Percentiles rank a stretch among this genome's conserved stretches.
phyloP scores from a whole-genome alignment of 2,888 invertebrate genomes.

The Timema cristinae region DNA sequence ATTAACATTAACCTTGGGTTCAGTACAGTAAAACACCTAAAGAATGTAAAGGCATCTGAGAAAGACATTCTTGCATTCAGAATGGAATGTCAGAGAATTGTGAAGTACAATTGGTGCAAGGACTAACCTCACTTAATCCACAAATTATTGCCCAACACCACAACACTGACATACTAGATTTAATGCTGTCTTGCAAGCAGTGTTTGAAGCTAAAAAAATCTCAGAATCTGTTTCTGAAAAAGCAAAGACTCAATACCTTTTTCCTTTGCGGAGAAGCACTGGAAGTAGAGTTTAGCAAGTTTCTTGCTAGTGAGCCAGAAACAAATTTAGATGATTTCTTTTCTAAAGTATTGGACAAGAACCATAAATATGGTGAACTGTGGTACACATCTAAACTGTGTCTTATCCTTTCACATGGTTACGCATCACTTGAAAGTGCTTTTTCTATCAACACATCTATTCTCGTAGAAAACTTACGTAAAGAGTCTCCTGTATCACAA shows the following conservation, averaged over 20 bases:
- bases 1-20: not conserved
- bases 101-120: not conserved
- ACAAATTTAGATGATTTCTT: slow-evolving; percentile 9
- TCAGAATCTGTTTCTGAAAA: no score
- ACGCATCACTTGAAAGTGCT: not conserved
- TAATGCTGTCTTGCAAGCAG: no score
- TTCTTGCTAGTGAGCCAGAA: not conserved
- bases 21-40: not conserved
- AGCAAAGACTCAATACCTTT: no score
- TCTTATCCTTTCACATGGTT: slow-evolving; percentile 9
- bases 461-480: not conserved
- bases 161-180: no score
- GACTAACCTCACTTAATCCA: not conserved
- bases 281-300: no score
- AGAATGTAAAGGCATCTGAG: not conserved
- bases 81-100: slow-evolving; percentile 5
- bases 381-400: not conserved
- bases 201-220: no score
- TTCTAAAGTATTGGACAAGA: not conserved
- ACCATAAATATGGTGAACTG: slow-evolving; percentile 10
- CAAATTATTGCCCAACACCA: no score
- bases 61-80: not conserved
- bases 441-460: not conserved
- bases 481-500: not conserved
- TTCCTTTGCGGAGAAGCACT: no score